Evolutionary conservation across 2,113 vertebrate genomes (phyloP).

Genomic region (Spea bombifrons): DNA sequence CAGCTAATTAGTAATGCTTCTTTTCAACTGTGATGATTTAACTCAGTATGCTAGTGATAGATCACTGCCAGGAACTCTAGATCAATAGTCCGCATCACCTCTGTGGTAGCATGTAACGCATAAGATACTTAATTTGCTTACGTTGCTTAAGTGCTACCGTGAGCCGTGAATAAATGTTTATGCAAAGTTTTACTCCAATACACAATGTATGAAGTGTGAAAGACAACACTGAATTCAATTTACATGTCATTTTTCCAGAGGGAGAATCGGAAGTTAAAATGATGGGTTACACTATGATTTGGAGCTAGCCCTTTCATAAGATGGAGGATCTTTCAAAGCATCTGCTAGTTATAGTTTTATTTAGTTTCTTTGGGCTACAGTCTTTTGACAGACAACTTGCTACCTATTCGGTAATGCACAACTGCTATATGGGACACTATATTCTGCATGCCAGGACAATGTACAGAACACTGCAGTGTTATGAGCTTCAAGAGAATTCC

Average conservation of each 20-base stretch:
- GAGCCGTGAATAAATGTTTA: conserved; percentile 44
- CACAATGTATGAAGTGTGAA: conserved; percentile 38
- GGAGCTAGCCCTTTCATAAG: neutral
- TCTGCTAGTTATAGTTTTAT: too few relatives aligned
- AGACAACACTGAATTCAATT: conserved; percentile 32
- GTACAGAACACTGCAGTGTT: too few relatives aligned
- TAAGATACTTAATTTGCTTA: conserved; percentile 27
- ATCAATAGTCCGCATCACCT: conserved; percentile 44
- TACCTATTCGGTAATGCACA: too few relatives aligned
- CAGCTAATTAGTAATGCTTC: conserved; percentile 55
- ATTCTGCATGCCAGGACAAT: too few relatives aligned
- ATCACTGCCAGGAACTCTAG: conserved; percentile 52
- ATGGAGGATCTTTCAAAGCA: too few relatives aligned
- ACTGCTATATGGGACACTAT: too few relatives aligned
- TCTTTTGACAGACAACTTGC: too few relatives aligned
- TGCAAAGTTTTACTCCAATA: conserved; percentile 38
- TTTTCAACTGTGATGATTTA: conserved; percentile 51
- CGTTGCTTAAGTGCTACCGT: conserved; percentile 29
- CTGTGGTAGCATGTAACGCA: conserved; percentile 37
- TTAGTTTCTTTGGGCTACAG: too few relatives aligned
- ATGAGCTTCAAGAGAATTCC: too few relatives aligned
- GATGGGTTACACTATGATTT: neutral
- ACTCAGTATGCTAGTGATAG: conserved; percentile 49
- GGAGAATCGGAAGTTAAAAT: neutral
- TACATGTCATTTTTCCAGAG: conserved; percentile 28